Conservation (phyloP, 2,797 vertebrate species). For the Anguilla pacifica region DNA sequence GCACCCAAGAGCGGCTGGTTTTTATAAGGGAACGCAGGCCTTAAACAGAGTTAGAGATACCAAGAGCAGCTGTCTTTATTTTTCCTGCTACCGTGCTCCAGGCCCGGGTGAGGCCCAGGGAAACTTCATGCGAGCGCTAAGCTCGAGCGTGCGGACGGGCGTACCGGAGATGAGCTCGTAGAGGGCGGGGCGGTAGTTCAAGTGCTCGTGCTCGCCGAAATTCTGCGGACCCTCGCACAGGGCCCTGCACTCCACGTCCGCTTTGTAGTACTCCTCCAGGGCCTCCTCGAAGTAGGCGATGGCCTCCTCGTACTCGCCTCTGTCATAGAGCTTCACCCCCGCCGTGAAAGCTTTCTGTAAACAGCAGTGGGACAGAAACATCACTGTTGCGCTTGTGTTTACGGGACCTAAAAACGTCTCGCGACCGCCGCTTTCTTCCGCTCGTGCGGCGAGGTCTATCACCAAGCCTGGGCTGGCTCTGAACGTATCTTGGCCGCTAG, state of each 20-base stretch:
- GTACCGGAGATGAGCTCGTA: conserved; percentile 90
- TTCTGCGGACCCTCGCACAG: conserved; percentile 87
- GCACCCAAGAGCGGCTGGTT: neutral
- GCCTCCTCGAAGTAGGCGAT: conserved; percentile 83
- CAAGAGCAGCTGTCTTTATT: neutral
- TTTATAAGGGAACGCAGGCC: neutral
- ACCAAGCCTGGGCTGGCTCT: neutral
- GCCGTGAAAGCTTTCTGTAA: conserved; percentile 74
- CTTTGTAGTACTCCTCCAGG: conserved; percentile 80
- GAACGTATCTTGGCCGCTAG: neutral
- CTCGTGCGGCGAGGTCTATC: neutral
- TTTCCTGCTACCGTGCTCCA: neutral
- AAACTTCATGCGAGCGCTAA: neutral
- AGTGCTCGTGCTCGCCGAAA: conserved; percentile 84
- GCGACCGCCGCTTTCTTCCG: neutral
- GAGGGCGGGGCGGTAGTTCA: conserved; percentile 83
- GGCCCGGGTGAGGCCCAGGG: neutral
- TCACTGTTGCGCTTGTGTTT: neutral
- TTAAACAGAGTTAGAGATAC: neutral
- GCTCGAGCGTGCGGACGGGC: neutral
- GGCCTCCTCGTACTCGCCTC: conserved; percentile 74
- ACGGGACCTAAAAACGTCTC: neutral
- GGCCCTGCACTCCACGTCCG: conserved; percentile 85
- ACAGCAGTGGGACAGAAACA: neutral
- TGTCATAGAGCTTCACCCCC: conserved; percentile 83